Base-by-base conservation (phyloP, 2,113 vertebrate genomes). In the Hydropotes inermis region DNA sequence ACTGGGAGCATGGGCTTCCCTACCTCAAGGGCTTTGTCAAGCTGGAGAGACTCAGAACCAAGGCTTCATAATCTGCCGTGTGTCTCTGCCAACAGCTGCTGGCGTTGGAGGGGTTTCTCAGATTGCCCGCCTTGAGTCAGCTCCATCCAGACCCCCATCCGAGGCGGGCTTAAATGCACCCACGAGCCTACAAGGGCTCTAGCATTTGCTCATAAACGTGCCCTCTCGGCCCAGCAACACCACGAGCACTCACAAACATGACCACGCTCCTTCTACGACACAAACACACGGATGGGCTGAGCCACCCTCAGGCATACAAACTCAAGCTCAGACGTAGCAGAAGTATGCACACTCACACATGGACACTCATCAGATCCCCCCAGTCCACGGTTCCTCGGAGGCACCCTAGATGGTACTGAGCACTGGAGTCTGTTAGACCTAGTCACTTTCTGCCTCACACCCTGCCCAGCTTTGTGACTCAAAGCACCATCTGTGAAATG, bases 181-280 rank as follows among this genome's bases (percentile, higher is more conserved):
- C 6, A 5, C 0, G 1, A 82, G 45, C 54, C 87, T 7, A 11
- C 5, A 7, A 13, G 58, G 67, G 52, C 28, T 10, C 28, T 14
- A 76, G 89, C 30, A 11, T 23, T 6, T 0, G 1, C 50, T 89
- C 23, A 45, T n/a, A 50, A 28, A 57, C 17, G 33, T 6, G 21
- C 16, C 36, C 15, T 17, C 8, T 57, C 0, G 3, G 52, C 61
- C 52, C 57, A 21, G 60, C 36, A 33, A 86, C 17, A 25, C 47
- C 16, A 13, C 13, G 12, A 25, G 45, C 3, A 12, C 15, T 70
- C 64, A 27, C 43, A 52, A 30, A 55, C 25, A 36, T 60, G 93
- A n/a, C 79, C 64, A 88, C 12, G 50, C 11, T 55, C 21, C 39
- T 70, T 50, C 47, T 28, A 58, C 19, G 43, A 70, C 14, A 45